These are phyloP conservation scores for Sebastes aleutianus DNA, from an alignment of 2,797 vertebrate genomes.

Conservation along the genomic window DNA sequence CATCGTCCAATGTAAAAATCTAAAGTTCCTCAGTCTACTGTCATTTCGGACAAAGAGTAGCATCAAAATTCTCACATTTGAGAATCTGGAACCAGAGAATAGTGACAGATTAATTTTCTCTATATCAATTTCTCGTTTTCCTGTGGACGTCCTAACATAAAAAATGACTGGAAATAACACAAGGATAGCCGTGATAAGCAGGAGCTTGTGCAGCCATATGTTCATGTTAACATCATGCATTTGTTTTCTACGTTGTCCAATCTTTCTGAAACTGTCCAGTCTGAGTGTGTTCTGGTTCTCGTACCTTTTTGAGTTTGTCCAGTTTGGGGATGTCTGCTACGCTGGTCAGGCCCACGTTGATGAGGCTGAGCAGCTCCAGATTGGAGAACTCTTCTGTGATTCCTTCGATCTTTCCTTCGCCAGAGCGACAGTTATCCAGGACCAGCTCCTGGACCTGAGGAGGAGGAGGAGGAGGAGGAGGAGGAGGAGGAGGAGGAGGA, in stretches of 20 bases:
- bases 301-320: conserved; percentile 92
- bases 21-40: too few species aligned
- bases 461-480: too few species aligned
- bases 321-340: conserved; percentile 90
- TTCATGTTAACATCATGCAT: neutral
- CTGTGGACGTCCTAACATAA: neutral
- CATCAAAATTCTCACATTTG: neutral
- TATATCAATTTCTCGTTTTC: too few species aligned
- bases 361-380: conserved; percentile 93
- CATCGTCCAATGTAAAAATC: too few species aligned
- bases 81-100: neutral
- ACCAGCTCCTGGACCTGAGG: conserved; percentile 90
- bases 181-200: neutral
- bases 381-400: conserved; percentile 91
- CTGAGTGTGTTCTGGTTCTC: accelerated
- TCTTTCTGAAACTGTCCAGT: neutral
- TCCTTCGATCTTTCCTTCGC: conserved; percentile 90
- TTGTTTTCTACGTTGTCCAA: neutral
- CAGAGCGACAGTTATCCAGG: conserved; percentile 90
- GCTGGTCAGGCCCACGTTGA: conserved; percentile 89
- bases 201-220: neutral
- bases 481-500: too few species aligned
- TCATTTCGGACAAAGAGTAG: neutral
- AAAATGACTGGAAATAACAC: neutral
- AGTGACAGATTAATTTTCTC: neutral